Percentiles rank a stretch among this genome's conserved stretches.
phyloP scores from a whole-genome alignment of 2,797 vertebrate species.

The Channallabes apus region DNA sequence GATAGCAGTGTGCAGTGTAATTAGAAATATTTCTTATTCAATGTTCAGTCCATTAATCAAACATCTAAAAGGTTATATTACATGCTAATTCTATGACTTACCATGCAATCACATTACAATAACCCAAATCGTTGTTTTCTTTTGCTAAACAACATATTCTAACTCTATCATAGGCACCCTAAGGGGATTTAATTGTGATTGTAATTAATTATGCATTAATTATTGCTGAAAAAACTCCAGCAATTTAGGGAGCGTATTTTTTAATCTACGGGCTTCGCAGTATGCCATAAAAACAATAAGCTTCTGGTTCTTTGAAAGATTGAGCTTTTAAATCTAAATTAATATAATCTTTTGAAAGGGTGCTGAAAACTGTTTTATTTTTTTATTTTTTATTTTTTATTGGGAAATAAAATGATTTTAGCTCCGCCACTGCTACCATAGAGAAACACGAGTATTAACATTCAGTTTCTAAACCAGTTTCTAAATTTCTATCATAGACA shows the following conservation, averaged over 20 bases:
- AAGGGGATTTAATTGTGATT: constrained; percentile 52
- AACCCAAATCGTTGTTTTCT: constrained; percentile 16
- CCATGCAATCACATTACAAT: constrained; percentile 30
- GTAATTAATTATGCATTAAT: constrained; percentile 56
- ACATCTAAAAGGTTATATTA: constrained; percentile 22
- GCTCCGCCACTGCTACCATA: constrained; percentile 11
- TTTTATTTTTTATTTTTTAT: constrained; percentile 27
- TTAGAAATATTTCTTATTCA: constrained; percentile 21
- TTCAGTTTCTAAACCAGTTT: background rate
- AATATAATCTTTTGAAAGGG: constrained; percentile 53
- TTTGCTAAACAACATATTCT: constrained; percentile 42
- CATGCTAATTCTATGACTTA: constrained; percentile 22
- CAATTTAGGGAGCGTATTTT: constrained; percentile 36
- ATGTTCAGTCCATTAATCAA: constrained; percentile 35
- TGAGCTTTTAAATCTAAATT: constrained; percentile 58
- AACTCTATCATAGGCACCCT: constrained; percentile 32
- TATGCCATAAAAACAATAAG: constrained; percentile 44
- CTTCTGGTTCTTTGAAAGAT: constrained; percentile 55
- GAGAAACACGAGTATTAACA: background rate
- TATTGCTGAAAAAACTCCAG: constrained; percentile 54
- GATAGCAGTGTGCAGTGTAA: background rate
- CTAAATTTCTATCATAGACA: background rate
- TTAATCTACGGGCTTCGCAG: constrained; percentile 61
- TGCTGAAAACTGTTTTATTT: constrained; percentile 34
- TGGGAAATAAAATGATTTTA: constrained; percentile 28